Percentiles rank a stretch among this genome's conserved stretches.
Conservation (phyloP, 2,797 vertebrate species). For the Alectoris magna region DNA sequence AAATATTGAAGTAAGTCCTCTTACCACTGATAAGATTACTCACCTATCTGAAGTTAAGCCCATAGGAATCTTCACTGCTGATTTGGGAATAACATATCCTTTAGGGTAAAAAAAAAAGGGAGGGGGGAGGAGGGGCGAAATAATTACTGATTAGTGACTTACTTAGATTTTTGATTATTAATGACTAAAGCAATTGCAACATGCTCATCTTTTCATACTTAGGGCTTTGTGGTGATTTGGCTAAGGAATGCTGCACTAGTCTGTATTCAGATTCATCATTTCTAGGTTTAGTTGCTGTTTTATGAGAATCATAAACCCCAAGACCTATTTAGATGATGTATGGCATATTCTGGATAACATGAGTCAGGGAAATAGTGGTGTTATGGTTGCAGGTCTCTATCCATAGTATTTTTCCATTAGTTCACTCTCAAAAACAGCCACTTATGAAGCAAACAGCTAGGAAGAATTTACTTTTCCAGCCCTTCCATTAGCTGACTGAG, state of each 20-base stretch:
- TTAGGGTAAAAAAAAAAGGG: neutral
- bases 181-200: neutral
- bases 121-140: neutral
- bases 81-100: neutral
- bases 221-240: neutral
- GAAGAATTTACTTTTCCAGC: neutral
- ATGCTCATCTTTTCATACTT: neutral
- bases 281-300: neutral
- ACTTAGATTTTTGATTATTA: neutral
- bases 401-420: neutral
- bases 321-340: neutral
- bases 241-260: neutral
- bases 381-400: neutral
- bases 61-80: neutral
- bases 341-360: neutral
- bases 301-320: neutral
- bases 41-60: neutral
- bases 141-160: neutral
- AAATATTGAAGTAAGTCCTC: neutral
- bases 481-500: neutral
- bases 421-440: neutral
- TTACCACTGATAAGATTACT: neutral
- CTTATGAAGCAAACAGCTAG: neutral
- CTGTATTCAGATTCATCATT: neutral
- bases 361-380: neutral